A percentile compares a stretch with the other conserved stretches of the same genome.
phyloP scores from a whole-genome alignment of 2,797 vertebrate genomes.

The Labroides dimidiatus region DNA sequence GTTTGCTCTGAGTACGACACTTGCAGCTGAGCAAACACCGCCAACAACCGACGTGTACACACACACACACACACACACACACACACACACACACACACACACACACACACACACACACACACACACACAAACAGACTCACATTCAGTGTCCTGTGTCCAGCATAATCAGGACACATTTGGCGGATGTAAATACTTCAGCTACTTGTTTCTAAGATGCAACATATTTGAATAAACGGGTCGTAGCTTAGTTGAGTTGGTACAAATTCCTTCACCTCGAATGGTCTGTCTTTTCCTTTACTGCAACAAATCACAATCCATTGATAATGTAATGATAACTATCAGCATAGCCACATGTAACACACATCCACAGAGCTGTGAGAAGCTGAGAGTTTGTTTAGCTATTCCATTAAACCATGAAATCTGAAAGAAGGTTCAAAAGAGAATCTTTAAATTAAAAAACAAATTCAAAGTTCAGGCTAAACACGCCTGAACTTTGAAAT shows the following conservation, averaged over 20 bases:
- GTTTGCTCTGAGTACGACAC: conserved; percentile 54
- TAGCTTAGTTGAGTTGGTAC: neutral
- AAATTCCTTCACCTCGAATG: neutral
- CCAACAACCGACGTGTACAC: neutral
- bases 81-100: conserved; percentile 30
- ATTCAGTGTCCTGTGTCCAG: conserved; percentile 13
- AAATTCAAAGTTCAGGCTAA: no score
- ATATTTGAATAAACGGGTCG: neutral
- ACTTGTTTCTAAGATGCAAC: conserved; percentile 27
- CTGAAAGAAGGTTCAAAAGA: no score
- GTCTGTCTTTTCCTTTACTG: neutral
- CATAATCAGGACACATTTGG: conserved; percentile 33
- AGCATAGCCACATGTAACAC: no score
- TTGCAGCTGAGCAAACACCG: conserved; percentile 73
- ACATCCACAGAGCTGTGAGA: no score
- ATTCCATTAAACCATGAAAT: no score
- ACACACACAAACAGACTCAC: no score
- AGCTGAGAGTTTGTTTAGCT: no score
- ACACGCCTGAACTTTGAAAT: no score
- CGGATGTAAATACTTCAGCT: conserved; percentile 27
- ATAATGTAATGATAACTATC: neutral
- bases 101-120: conserved; percentile 11
- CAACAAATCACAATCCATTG: neutral
- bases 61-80: conserved; percentile 12
- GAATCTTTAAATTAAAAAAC: no score